Evolutionary conservation across 1,140 invertebrate species (phyloP).

Genomic region (Aradophagus sp.): DNA sequence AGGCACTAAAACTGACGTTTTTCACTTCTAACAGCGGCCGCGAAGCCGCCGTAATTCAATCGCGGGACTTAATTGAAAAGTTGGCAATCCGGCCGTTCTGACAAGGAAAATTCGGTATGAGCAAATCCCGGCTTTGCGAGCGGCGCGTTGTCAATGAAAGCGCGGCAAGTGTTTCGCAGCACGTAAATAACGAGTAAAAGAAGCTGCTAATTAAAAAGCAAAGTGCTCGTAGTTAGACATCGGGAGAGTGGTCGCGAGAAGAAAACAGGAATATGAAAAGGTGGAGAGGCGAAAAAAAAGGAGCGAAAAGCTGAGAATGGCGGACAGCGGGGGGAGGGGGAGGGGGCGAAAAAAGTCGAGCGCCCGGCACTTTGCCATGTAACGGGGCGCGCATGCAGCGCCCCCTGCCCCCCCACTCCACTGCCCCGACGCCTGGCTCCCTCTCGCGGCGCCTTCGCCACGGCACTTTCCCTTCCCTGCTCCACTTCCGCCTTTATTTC

Average conservation of each 20-base stretch:
- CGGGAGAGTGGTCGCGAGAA: slow-evolving; percentile 7
- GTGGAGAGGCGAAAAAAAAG: slow-evolving; percentile 1
- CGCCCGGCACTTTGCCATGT: neutral
- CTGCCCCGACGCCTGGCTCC: neutral
- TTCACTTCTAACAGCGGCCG: too few relatives aligned
- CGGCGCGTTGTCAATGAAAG: slow-evolving; percentile 32
- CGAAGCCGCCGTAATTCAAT: too few relatives aligned
- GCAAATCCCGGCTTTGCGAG: slow-evolving; percentile 11
- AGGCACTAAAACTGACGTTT: too few relatives aligned
- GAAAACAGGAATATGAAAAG: slow-evolving; percentile 8
- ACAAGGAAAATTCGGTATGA: slow-evolving; percentile 17
- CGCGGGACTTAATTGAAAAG: too few relatives aligned
- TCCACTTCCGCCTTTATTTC: slow-evolving; percentile 34
- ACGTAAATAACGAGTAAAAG: slow-evolving; percentile 31
- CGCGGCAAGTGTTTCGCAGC: slow-evolving; percentile 16
- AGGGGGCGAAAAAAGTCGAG: too few relatives aligned
- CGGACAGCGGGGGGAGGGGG: neutral
- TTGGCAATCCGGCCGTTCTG: too few relatives aligned
- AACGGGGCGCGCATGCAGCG: neutral
- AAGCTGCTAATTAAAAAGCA: slow-evolving; percentile 47
- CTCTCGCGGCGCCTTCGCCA: neutral
- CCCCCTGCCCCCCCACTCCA: neutral
- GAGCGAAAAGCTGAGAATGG: neutral
- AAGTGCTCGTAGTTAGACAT: slow-evolving; percentile 31
- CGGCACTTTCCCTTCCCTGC: slow-evolving; percentile 3